These are phyloP conservation scores for Lamprologus callipterus DNA, from an alignment of 2,113 vertebrate species.

Conservation along the genomic window DNA sequence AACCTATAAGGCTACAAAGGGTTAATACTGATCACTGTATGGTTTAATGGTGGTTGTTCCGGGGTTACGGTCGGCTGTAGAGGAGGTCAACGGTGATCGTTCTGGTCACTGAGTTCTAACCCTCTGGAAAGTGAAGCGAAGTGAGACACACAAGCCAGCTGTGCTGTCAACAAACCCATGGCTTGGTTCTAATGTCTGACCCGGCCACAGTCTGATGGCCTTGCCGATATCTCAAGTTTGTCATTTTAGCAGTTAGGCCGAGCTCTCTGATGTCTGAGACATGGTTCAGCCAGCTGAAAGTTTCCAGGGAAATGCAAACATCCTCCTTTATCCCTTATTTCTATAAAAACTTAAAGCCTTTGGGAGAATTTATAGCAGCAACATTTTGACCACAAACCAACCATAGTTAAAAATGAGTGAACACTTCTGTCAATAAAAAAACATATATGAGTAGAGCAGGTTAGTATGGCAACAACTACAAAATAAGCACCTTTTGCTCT, in stretches of 20 bases:
- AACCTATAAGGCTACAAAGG: background rate
- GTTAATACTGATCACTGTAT: slow-evolving; percentile 1
- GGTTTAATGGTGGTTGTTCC: slow-evolving; percentile 34
- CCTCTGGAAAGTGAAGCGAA: slow-evolving; percentile 74
- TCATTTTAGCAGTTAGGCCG: background rate
- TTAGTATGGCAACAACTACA: background rate
- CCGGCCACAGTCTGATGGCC: background rate
- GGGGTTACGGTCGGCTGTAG: slow-evolving; percentile 53
- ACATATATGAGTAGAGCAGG: background rate
- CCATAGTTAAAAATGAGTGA: background rate
- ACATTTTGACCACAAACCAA: background rate
- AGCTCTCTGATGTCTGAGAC: background rate
- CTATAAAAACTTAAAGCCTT: background rate
- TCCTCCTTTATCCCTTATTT: background rate
- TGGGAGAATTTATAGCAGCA: background rate
- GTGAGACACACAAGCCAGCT: slow-evolving; percentile 78
- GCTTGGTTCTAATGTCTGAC: slow-evolving; percentile 12
- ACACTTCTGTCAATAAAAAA: background rate
- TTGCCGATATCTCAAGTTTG: background rate
- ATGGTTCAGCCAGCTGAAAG: background rate
- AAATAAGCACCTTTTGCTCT: background rate
- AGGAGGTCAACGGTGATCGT: slow-evolving; percentile 63
- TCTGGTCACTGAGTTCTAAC: slow-evolving; percentile 78
- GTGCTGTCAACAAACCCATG: slow-evolving; percentile 74
- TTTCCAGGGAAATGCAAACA: background rate